Evolutionary conservation across 2,888 invertebrate genomes (phyloP).

Genomic region (Cheilosia soror): DNA sequence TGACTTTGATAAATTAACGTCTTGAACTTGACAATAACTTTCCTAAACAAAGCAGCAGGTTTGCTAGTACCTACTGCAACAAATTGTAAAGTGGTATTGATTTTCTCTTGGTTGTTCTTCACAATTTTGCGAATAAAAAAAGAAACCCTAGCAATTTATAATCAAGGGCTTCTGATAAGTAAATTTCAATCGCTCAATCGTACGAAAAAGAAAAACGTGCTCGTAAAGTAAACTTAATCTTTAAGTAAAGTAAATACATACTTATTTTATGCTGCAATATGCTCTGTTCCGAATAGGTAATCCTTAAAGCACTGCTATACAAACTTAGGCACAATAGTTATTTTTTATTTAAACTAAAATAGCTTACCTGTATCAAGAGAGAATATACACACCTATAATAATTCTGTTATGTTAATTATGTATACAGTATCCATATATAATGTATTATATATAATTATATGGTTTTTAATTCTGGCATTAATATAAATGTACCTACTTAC

Average conservation of each 20-base stretch:
- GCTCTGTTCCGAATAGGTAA: not conserved
- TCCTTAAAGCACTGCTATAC: not conserved
- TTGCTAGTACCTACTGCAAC: conserved; percentile 5
- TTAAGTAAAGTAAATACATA: not conserved
- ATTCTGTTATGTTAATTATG: not conserved
- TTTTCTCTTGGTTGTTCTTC: conserved; percentile 30
- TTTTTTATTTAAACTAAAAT: not conserved
- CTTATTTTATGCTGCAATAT: not conserved
- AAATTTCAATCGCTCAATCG: not conserved
- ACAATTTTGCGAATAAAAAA: conserved; percentile 1
- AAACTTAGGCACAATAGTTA: not conserved
- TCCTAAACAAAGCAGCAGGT: conserved; percentile 4
- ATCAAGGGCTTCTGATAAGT: conserved; percentile 46
- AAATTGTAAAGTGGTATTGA: conserved; percentile 36
- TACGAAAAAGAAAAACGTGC: not conserved
- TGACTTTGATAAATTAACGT: not conserved
- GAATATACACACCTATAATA: not conserved
- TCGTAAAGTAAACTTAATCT: too few relatives aligned
- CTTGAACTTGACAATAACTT: conserved; percentile 63
- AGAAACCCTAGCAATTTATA: conserved; percentile 53
- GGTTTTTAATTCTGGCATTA: too few relatives aligned
- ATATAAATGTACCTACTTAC: too few relatives aligned
- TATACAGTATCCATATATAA: not conserved
- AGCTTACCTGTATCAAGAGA: conserved; percentile 19
- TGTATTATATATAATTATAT: not conserved